Evolutionary conservation across 2,113 vertebrate species (phyloP).

Genomic region (Danio rerio): GRCz12tu NC_133179.1:20872501-20873000

Average conservation of each 20-base stretch:
- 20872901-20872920: no score
- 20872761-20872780: conserved; percentile 29
- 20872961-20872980: background rate
- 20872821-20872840: background rate
- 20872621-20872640: conserved; percentile 98
- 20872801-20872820: conserved; percentile 68
- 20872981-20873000: background rate
- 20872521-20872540: background rate
- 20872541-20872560: background rate
- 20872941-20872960: background rate
- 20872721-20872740: conserved; percentile 93
- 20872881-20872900: no score
- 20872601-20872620: conserved; percentile 88
- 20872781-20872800: conserved; percentile 49
- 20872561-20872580: background rate
- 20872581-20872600: background rate
- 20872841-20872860: background rate
- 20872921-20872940: background rate
- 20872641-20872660: conserved; percentile 94
- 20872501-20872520: background rate
- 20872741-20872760: conserved; percentile 79
- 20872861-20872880: background rate
- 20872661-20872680: conserved; percentile 97
- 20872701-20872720: conserved; percentile 94
- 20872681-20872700: conserved; percentile 98